Conservation (phyloP, 2,113 vertebrate genomes). For the Cromileptes altivelis region DNA sequence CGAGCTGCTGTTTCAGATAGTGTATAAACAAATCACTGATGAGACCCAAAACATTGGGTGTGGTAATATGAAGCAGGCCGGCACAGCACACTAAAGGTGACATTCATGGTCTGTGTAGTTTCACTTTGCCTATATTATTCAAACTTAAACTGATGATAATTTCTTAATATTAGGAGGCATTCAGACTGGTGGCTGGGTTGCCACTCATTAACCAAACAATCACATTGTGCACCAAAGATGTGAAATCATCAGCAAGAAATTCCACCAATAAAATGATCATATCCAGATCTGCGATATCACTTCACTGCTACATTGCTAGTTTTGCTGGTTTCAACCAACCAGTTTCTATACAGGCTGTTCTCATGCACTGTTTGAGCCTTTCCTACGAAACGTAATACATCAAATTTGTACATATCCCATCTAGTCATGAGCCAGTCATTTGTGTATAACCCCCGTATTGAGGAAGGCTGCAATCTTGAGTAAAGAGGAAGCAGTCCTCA, state of each 20-base stretch:
- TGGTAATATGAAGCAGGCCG: slow-evolving; percentile 9
- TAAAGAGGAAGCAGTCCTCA: no score
- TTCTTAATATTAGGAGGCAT: not conserved
- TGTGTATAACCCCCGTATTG: no score
- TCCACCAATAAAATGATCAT: not conserved
- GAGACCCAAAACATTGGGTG: slow-evolving; percentile 23
- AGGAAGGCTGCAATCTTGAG: no score
- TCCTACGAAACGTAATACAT: no score
- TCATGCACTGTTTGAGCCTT: no score
- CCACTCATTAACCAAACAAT: not conserved
- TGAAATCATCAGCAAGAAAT: not conserved
- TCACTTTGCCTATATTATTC: not conserved
- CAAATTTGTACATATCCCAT: no score
- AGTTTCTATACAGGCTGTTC: not conserved
- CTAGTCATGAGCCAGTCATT: no score
- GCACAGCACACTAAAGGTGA: not conserved
- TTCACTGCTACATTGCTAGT: not conserved
- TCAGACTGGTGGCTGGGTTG: not conserved
- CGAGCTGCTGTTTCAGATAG: slow-evolving; percentile 45
- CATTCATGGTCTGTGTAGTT: not conserved
- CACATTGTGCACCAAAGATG: not conserved
- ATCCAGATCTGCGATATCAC: not conserved
- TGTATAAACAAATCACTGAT: slow-evolving; percentile 39
- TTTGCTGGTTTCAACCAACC: not conserved
- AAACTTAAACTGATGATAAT: not conserved